Percentiles rank a stretch among this genome's conserved stretches.
These are phyloP conservation scores for Exaiptasia diaphana DNA, from an alignment of 64 coral and sea anemone species.

Conservation along the genomic window DNA sequence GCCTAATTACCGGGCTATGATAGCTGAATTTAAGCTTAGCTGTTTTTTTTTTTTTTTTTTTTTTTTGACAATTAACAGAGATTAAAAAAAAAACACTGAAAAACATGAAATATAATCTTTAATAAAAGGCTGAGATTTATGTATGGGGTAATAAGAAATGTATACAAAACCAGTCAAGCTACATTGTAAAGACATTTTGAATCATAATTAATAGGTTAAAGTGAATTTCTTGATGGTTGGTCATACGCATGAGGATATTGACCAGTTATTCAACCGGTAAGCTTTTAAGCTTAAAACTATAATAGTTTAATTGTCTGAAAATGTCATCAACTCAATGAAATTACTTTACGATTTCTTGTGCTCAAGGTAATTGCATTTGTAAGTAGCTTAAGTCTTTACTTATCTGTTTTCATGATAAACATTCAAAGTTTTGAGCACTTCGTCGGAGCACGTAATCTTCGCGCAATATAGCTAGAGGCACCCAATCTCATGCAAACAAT, in stretches of 20 bases:
- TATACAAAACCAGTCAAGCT: neutral
- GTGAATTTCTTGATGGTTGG: conserved; percentile 33
- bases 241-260: conserved; percentile 24
- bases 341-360: neutral
- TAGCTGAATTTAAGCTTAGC: neutral
- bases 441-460: no score
- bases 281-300: no score
- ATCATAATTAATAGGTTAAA: neutral
- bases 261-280: conserved; percentile 36
- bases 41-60: no score
- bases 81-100: neutral
- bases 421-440: neutral
- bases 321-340: no score
- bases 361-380: neutral
- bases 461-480: no score
- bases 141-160: neutral
- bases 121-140: neutral
- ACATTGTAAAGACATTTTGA: neutral
- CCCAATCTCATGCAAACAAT: neutral
- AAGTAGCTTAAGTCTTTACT: neutral
- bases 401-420: neutral
- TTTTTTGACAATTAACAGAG: neutral
- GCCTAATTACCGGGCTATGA: neutral
- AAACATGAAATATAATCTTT: neutral
- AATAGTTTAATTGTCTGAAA: no score